Evolutionary conservation across 1,140 invertebrate species (phyloP), one percentile per base, ranked within the genome.

Genomic region (Scaptomyza pallida): DNA sequence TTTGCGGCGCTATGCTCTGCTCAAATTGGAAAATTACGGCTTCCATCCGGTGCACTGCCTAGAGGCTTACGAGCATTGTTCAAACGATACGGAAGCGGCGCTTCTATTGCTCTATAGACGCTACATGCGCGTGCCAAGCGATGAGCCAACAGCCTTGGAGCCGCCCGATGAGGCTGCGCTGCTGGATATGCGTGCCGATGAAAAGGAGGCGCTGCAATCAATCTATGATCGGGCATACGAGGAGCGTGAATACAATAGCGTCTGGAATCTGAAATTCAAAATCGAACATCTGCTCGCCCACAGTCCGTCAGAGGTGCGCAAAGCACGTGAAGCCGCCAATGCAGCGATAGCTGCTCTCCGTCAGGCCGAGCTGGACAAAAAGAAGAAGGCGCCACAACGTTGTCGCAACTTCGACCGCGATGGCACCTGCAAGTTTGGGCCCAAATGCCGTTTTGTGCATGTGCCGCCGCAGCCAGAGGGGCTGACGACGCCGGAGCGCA

Each of bases 401-500:
- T 96, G 95, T 92, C 93, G 93, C 89, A 94, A 95, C 75, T 95
- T 94, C 78, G 76, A 94, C 50, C 93, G 93, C 76, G 95, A 90
- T 50, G 95, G 43, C 91, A 93, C 72, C 10, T 96, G 95, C 90
- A 94, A 93, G 82, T 96, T 93, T 92, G 95, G 94, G 17, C 91
- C 92, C 55, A 95, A 94, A 83, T 96, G 95, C 91, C 93, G 93
- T 80, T 96, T 94, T 92, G 93, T 93, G n/a, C 95, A 96, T 91
- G 92, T 95, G 83, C 92, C 91, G 83, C 64, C 91, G 68, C 69
- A 81, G 17, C 78, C 91, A 63, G 91, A 92, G 9, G 40, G 0
- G n/a, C 8, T 21, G 9, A 5, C n/a, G 1, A 72, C 61, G 10
- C 69, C 69, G 13, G 69, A 59, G 13, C 67, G 45, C 21, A 52